A percentile compares a stretch with the other conserved stretches of the same genome.
Evolutionary conservation across 2,888 invertebrate genomes (phyloP).

Genomic region (Eupithecia tripunctaria): DNA sequence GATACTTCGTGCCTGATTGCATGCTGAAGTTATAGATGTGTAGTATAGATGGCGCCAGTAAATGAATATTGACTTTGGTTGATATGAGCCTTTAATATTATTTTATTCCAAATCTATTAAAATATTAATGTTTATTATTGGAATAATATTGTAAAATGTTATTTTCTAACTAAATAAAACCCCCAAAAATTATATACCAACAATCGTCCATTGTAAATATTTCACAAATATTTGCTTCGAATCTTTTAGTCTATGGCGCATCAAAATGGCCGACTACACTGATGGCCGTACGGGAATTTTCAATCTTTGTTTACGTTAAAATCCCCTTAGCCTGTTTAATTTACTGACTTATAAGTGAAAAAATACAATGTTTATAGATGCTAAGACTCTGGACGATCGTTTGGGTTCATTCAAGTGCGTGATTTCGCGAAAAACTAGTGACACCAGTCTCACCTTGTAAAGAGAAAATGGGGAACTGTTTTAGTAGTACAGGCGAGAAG

Average conservation of each 20-base stretch:
- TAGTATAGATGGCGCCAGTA: background rate
- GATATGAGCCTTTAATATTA: background rate
- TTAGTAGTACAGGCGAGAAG: constrained; percentile 89
- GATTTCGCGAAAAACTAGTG: constrained; percentile 80
- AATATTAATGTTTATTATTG: background rate
- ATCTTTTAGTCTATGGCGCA: constrained; percentile 67
- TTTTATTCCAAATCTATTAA: background rate
- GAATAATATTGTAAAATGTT: background rate
- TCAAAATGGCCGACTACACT: constrained; percentile 81
- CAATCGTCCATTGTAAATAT: no score
- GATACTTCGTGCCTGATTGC: background rate
- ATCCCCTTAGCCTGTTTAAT: constrained; percentile 66
- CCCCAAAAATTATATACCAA: no score
- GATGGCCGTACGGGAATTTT: constrained; percentile 71
- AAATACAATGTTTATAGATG: constrained; percentile 80
- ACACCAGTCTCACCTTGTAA: constrained; percentile 82
- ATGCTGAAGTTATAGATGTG: background rate
- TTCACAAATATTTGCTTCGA: background rate
- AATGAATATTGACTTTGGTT: background rate
- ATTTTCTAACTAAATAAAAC: background rate
- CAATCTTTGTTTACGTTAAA: constrained; percentile 83
- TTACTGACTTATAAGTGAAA: constrained; percentile 73
- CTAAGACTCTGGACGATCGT: constrained; percentile 72
- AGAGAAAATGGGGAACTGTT: constrained; percentile 93
- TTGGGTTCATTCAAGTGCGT: constrained; percentile 76